These are phyloP conservation scores for Dreissena rostriformis DNA, from an alignment of 1,140 invertebrate species.

Conservation along the genomic window DNA sequence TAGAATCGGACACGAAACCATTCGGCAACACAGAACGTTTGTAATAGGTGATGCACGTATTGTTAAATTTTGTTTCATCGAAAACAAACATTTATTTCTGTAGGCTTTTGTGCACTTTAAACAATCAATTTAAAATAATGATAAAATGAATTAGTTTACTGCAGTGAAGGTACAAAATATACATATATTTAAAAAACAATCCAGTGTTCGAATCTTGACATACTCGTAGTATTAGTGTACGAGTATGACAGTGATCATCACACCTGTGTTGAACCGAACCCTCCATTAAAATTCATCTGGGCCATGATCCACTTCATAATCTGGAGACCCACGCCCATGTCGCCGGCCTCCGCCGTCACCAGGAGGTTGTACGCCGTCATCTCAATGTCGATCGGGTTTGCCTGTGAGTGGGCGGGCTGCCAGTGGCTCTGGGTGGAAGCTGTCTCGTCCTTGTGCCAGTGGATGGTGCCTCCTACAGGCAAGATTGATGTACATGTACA, in stretches of 20 bases:
- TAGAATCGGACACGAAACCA: no score
- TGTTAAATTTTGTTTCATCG: no score
- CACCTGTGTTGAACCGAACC: constrained; percentile 88
- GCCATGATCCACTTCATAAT: constrained; percentile 92
- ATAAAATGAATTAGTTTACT: neutral
- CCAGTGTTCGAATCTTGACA: neutral
- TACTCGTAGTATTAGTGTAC: neutral
- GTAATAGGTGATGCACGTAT: no score
- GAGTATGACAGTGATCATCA: neutral
- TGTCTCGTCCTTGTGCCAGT: constrained; percentile 85
- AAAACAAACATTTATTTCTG: no score
- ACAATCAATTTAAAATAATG: no score
- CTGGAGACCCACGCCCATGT: constrained; percentile 84
- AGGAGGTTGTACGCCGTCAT: constrained; percentile 92
- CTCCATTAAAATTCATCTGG: constrained; percentile 90
- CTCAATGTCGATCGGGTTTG: constrained; percentile 89
- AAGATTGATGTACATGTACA: constrained; percentile 22
- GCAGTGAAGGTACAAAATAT: neutral
- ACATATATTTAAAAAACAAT: neutral
- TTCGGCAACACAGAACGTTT: no score
- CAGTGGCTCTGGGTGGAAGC: constrained; percentile 52
- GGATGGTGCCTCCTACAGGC: constrained; percentile 85
- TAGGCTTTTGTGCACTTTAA: no score
- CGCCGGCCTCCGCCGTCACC: constrained; percentile 81
- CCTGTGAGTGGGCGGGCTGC: constrained; percentile 78